phyloP scores from a whole-genome alignment of 2,797 vertebrate species.

The Amblyopsis hoosieri region DNA sequence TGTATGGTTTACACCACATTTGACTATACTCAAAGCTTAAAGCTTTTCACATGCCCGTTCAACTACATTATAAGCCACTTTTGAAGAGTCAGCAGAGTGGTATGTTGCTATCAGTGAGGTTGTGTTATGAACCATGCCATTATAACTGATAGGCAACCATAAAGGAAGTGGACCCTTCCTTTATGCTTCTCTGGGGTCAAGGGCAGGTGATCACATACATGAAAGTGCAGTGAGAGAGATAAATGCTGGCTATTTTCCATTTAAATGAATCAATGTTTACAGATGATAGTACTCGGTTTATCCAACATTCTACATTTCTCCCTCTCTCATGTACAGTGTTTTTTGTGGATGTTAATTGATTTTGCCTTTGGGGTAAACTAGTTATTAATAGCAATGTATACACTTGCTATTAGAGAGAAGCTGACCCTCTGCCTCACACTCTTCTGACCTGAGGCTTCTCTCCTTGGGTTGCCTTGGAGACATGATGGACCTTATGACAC shows the following conservation, averaged over 20 bases:
- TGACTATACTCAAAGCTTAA: too few species aligned
- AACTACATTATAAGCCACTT: too few species aligned
- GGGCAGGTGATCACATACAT: constrained; percentile 26
- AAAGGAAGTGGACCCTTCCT: constrained; percentile 15
- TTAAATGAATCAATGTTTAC: too few species aligned
- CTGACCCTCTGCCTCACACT: not conserved
- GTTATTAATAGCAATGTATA: constrained; percentile 61
- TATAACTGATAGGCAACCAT: too few species aligned
- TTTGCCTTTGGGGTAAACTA: constrained; percentile 41
- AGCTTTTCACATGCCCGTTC: too few species aligned
- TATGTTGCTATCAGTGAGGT: too few species aligned
- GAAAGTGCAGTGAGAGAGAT: too few species aligned
- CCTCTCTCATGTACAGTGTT: constrained; percentile 7
- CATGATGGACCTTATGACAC: constrained; percentile 2
- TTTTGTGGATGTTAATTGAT: constrained; percentile 42
- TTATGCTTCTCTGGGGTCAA: constrained; percentile 39
- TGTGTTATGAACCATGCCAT: too few species aligned
- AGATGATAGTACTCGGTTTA: too few species aligned
- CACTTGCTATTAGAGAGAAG: not conserved
- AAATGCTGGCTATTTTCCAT: constrained; percentile 17
- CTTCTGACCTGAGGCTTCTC: constrained; percentile 34
- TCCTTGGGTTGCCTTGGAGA: constrained; percentile 16
- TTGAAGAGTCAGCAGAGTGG: too few species aligned
- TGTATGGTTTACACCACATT: too few species aligned
- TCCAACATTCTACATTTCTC: constrained; percentile 3